Base-by-base conservation (phyloP, 1,140 invertebrate species). In the Bombyx mandarina region DNA sequence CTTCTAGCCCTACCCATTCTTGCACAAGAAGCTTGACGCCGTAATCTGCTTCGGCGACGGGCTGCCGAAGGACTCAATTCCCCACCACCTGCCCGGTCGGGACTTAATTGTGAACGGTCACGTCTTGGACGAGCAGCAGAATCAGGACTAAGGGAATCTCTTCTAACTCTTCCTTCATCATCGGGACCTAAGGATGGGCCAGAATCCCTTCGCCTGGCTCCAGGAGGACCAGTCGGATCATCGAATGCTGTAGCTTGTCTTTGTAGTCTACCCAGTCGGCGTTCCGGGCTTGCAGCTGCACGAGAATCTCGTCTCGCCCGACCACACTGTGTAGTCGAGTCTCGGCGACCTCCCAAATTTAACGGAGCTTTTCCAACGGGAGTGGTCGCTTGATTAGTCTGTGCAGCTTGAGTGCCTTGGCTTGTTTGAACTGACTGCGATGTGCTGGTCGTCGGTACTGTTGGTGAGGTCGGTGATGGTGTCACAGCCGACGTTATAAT, bases 201-300 rank as follows among this genome's bases (percentile, higher is more conserved):
- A 55, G 89, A 90, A 62, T 85, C 82, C n/a, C 84, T 69, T 18
- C 94, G 94, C 50, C 94, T 89, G 12, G 91, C 90, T 43, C 92
- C 90, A 18, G 93, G 93, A 43, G 93, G 93, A 56, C 94, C 86
- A 51, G 86, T 91, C 55, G 92, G 93, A 80, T 97, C 96, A 81
- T 97, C 96, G 78, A 95, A 95, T 48, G 95, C 94, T 6, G 95
- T 96, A 8, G 94, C 94, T 88, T 97, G 96, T 47, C 96, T 89
- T 67, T 94, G 93, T 51, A 97, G 85, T 53, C 95, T 89, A 54
- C 93, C 92, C 48, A 93, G 82, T 72, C 94, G 92, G 7, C 92
- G 88, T 79, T 95, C 93, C 43, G 91, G 91, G 72, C 91, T 92
- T n/a, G 90, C 91, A n/a, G 90, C 82, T 9, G 90, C 89, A 57